Conservation (phyloP, 2,797 vertebrate species). For the Macropus fuliginosus region DNA sequence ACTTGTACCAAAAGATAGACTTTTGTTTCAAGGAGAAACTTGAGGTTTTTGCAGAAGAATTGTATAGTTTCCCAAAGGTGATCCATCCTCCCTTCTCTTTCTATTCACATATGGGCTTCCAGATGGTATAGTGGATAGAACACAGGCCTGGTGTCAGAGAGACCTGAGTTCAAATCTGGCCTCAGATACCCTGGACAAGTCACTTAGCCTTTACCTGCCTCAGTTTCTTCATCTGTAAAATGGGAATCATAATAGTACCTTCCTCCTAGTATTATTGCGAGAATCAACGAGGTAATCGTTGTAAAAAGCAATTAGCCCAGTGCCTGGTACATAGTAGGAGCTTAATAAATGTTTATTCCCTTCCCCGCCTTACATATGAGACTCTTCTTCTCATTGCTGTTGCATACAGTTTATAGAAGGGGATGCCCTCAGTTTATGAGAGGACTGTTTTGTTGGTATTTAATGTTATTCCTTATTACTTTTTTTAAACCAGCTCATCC, state of each 20-base stretch:
- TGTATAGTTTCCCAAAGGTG: not conserved
- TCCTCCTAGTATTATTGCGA: not conserved
- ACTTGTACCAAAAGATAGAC: not conserved
- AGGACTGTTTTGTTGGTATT: not conserved
- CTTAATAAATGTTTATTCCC: not conserved
- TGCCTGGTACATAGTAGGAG: not conserved
- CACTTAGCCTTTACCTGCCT: not conserved
- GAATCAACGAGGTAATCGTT: not conserved
- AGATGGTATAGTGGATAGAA: not conserved
- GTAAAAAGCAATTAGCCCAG: not conserved
- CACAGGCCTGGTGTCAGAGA: not conserved
- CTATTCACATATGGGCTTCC: not conserved
- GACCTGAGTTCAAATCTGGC: not conserved
- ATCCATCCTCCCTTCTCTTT: not conserved
- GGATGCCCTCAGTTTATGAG: not conserved
- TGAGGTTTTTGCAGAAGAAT: not conserved
- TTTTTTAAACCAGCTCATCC: too few species aligned
- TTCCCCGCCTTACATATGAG: not conserved
- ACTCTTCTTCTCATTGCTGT: not conserved
- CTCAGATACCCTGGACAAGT: not conserved
- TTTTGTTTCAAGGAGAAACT: not conserved
- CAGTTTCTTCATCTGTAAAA: not conserved
- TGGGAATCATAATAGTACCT: not conserved
- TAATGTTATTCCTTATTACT: not conserved
- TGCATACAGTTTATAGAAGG: not conserved